These are phyloP conservation scores for Prochilodus magdalenae DNA, from an alignment of 2,113 vertebrate genomes.

Conservation along the genomic window DNA sequence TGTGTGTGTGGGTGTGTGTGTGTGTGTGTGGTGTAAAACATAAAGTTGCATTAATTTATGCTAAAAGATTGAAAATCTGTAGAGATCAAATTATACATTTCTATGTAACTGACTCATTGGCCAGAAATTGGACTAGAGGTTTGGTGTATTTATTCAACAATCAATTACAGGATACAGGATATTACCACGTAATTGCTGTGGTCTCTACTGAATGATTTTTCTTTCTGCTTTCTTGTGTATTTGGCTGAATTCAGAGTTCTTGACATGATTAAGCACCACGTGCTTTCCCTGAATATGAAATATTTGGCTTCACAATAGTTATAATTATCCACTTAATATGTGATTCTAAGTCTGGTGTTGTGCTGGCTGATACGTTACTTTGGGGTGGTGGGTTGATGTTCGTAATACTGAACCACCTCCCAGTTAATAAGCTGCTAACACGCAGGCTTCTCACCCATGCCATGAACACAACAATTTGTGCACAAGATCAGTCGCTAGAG, in stretches of 20 bases:
- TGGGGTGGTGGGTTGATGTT: constrained; percentile 52
- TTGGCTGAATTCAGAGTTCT: constrained; percentile 25
- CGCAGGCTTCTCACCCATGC: constrained; percentile 63
- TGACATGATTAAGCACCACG: constrained; percentile 26
- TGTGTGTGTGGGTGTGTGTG: too few species aligned
- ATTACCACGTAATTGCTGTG: constrained; percentile 18
- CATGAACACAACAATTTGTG: constrained; percentile 48
- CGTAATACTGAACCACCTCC: constrained; percentile 66
- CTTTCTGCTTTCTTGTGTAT: constrained; percentile 35
- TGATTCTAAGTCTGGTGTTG: neutral
- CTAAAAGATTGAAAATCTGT: neutral
- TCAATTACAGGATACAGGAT: constrained; percentile 6
- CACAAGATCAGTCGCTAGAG: constrained; percentile 68
- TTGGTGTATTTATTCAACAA: constrained; percentile 16
- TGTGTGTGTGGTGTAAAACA: too few species aligned
- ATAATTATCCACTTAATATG: constrained; percentile 42
- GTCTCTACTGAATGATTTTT: constrained; percentile 27
- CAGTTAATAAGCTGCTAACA: constrained; percentile 77
- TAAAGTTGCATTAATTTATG: neutral
- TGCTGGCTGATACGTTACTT: constrained; percentile 13
- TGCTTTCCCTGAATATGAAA: constrained; percentile 29
- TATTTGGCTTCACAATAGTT: constrained; percentile 27
- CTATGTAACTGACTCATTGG: neutral
- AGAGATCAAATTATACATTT: neutral
- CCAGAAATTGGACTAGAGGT: neutral